phyloP scores from a whole-genome alignment of 2,888 invertebrate species.

The Apamea monoglypha region DNA sequence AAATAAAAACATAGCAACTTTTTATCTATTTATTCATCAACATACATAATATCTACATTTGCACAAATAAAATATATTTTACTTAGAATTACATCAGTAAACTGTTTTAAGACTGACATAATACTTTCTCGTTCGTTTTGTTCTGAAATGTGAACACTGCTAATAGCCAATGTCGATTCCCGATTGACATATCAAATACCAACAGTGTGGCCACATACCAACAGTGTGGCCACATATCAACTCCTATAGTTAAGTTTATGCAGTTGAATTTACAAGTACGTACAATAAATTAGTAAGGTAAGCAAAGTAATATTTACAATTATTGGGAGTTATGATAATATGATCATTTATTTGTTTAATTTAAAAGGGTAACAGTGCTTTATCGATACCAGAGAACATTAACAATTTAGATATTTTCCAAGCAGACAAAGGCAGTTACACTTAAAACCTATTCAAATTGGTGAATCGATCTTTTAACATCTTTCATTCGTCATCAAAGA shows the following conservation, averaged over 20 bases:
- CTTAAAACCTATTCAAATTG: constrained; percentile 11
- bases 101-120: constrained; percentile 82
- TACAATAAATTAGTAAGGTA: constrained; percentile 84
- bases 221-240: constrained; percentile 82
- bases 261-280: constrained; percentile 82
- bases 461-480: no score
- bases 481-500: constrained; percentile 9
- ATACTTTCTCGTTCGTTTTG: constrained; percentile 82
- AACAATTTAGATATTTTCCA: constrained; percentile 69
- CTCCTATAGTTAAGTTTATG: constrained; percentile 78
- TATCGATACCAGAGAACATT: constrained; percentile 64
- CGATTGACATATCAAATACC: constrained; percentile 63
- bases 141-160: constrained; percentile 78
- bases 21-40: constrained; percentile 90
- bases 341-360: constrained; percentile 52
- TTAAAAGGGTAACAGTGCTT: constrained; percentile 63
- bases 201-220: constrained; percentile 79
- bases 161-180: constrained; percentile 66
- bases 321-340: constrained; percentile 69
- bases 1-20: constrained; percentile 71
- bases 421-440: constrained; percentile 62
- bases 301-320: constrained; percentile 89
- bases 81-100: constrained; percentile 87
- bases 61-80: constrained; percentile 87
- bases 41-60: constrained; percentile 90